A percentile compares a stretch with the other conserved stretches of the same genome.
Conservation (phyloP, 2,113 vertebrate species). For the Malaclemys terrapin region DNA sequence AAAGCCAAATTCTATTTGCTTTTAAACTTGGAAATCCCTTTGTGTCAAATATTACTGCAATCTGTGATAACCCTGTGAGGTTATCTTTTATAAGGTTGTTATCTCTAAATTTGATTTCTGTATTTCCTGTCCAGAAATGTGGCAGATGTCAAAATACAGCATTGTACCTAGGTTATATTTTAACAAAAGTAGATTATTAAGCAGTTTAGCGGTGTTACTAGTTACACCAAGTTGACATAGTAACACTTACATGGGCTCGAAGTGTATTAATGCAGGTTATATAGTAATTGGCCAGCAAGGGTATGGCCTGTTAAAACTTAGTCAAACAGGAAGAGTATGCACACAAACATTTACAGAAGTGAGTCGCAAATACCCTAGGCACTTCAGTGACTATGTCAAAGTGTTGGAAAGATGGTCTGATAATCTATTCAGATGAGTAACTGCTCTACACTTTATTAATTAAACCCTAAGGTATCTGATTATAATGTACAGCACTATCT, state of each 20-base stretch:
- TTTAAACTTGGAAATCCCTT: neutral
- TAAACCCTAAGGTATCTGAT: neutral
- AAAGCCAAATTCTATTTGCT: neutral
- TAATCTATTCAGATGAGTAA: neutral
- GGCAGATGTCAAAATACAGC: neutral
- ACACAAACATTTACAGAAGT: neutral
- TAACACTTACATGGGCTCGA: neutral
- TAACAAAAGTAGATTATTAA: neutral
- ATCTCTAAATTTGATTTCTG: neutral
- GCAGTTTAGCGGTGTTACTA: neutral
- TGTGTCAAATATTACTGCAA: rapidly evolving
- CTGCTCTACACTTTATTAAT: neutral
- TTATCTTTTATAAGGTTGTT: rapidly evolving
- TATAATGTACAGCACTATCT: neutral
- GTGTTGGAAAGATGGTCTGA: neutral
- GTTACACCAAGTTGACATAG: constrained; percentile 11
- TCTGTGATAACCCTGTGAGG: neutral
- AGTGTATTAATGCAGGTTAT: constrained; percentile 26
- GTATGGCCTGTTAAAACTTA: neutral
- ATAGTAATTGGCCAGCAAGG: constrained; percentile 16
- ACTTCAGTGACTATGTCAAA: rapidly evolving
- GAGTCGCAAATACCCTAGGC: neutral
- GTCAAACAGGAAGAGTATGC: neutral
- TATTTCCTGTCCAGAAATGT: rapidly evolving
- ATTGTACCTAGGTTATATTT: neutral